Conservation (phyloP, 1,140 invertebrate species). For the Cydia strobilella region DNA sequence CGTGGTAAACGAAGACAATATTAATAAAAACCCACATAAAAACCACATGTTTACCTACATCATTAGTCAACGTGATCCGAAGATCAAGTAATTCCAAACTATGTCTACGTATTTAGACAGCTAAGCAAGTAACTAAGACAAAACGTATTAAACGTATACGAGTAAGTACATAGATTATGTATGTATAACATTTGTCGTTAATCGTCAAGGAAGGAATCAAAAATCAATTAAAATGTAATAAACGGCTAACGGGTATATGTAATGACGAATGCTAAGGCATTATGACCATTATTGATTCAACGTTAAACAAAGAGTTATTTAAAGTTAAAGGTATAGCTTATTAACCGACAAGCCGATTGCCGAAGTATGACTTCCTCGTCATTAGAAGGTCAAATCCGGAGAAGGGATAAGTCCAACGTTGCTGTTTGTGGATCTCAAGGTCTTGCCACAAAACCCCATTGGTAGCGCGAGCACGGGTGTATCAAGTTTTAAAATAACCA, state of each 20-base stretch:
- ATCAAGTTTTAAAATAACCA: no score
- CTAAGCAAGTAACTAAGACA: no score
- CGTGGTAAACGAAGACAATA: no score
- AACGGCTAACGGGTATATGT: background rate
- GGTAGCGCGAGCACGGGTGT: no score
- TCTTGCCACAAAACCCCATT: background rate
- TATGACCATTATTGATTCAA: background rate
- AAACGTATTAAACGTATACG: no score
- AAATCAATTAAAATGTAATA: background rate
- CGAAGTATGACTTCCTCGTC: slow-evolving; percentile 10
- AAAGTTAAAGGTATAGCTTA: background rate
- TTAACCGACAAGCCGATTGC: background rate
- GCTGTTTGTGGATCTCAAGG: slow-evolving; percentile 17
- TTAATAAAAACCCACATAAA: no score
- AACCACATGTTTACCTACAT: no score
- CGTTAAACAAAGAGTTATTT: background rate
- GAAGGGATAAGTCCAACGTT: background rate
- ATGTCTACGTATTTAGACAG: no score
- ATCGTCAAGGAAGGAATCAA: background rate
- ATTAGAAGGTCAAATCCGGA: slow-evolving; percentile 4
- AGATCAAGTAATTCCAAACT: no score
- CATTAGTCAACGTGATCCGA: no score
- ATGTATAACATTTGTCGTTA: background rate
- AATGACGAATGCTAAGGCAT: background rate
- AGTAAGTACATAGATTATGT: no score